phyloP scores from a whole-genome alignment of 2,888 invertebrate genomes.

The Hecatera dysodea region DNA sequence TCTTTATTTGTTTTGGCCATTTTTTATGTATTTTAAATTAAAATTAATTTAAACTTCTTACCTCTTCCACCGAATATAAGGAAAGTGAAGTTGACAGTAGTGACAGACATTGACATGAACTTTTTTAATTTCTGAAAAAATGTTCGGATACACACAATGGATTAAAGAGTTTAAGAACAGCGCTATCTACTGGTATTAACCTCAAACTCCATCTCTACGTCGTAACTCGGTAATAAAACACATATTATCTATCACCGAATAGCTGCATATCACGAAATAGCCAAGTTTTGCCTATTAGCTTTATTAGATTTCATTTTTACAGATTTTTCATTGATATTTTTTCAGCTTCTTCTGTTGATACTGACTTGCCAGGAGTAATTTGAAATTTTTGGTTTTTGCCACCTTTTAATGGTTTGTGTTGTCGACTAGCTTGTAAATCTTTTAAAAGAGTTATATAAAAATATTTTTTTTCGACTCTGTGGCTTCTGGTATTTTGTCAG shows the following conservation, averaged over 20 bases:
- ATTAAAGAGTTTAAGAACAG: background rate
- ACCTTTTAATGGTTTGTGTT: slow-evolving; percentile 12
- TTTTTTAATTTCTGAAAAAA: background rate
- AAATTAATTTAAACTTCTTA: background rate
- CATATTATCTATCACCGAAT: background rate
- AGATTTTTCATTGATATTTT: slow-evolving; percentile 14
- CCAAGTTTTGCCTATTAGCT: background rate
- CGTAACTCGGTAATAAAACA: background rate
- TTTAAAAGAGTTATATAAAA: slow-evolving; percentile 15
- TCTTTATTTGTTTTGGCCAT: too few relatives aligned
- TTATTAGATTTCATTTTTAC: background rate
- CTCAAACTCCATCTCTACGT: background rate
- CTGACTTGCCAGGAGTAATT: slow-evolving; percentile 12
- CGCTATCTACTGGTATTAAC: background rate
- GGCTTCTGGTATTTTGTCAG: slow-evolving; percentile 5
- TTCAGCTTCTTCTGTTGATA: slow-evolving; percentile 24
- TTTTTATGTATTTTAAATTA: background rate
- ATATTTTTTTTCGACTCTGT: background rate
- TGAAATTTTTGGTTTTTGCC: slow-evolving; percentile 14
- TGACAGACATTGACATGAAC: background rate
- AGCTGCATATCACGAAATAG: background rate
- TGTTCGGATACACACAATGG: background rate
- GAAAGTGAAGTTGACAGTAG: background rate
- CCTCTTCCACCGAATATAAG: background rate
- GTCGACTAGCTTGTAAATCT: background rate